A percentile compares a stretch with the other conserved stretches of the same genome.
Conservation (phyloP, 2,888 invertebrate genomes). For the Cephus runcator region DNA sequence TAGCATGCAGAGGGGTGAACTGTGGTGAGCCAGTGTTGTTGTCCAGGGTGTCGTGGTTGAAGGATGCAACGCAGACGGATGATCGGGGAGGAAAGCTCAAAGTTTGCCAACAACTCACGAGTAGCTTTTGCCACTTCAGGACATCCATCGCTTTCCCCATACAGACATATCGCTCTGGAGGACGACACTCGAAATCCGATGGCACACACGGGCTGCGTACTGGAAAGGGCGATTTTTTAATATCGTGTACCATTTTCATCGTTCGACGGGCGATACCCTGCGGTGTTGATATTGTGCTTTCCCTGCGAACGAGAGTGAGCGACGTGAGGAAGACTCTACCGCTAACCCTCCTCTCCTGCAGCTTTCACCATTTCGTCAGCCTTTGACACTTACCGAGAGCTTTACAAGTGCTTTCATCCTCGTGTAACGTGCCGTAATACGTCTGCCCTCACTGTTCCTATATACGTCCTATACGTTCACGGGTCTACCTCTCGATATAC, state of each 20-base stretch:
- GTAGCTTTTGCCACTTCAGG: neutral
- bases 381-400: neutral
- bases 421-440: neutral
- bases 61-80: neutral
- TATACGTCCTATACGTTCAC: neutral
- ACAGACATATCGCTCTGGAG: neutral
- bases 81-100: neutral
- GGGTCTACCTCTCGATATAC: neutral
- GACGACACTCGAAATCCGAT: neutral
- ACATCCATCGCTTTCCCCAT: neutral
- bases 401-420: neutral
- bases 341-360: neutral
- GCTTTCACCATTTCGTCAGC: constrained; percentile 1
- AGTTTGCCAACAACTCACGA: neutral
- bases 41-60: neutral
- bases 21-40: neutral
- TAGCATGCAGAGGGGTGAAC: neutral
- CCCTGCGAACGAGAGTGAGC: neutral
- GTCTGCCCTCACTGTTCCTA: neutral
- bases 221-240: constrained; percentile 1
- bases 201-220: neutral
- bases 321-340: neutral
- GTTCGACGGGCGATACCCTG: neutral
- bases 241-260: neutral
- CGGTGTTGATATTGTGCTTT: constrained; percentile 1